Conservation (phyloP, 1,140 invertebrate genomes). For the Drosophila malerkotliana region DNA sequence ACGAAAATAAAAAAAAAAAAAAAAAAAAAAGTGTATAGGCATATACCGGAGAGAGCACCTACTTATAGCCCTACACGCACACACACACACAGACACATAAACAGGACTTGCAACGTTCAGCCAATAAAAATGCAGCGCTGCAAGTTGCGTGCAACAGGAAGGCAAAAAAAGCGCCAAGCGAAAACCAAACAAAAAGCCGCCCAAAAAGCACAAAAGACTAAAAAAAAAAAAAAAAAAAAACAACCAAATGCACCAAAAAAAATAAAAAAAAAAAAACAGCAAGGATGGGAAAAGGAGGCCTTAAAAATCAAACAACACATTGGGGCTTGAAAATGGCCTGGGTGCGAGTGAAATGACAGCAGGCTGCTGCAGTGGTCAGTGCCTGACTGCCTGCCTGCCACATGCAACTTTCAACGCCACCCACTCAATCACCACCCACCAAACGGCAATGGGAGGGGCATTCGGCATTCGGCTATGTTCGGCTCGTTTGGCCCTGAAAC, state of each 20-base stretch:
- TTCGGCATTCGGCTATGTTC: conserved; percentile 11
- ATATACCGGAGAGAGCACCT: conserved; percentile 56
- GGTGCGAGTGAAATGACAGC: conserved; percentile 81
- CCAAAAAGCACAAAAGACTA: conserved; percentile 60
- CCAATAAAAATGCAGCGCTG: conserved; percentile 83
- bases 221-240: conserved; percentile 50
- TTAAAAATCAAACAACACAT: conserved; percentile 65
- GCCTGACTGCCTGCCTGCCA: background rate
- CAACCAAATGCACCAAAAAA: conserved; percentile 12
- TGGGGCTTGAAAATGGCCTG: conserved; percentile 48
- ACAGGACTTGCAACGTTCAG: conserved; percentile 37
- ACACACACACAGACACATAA: conserved; percentile 26
- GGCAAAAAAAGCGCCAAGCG: conserved; percentile 40
- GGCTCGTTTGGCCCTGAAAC: conserved; percentile 51
- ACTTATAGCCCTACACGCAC: conserved; percentile 63
- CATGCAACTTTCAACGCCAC: conserved; percentile 3
- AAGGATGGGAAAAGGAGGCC: background rate
- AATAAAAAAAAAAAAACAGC: background rate
- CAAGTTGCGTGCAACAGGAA: conserved; percentile 75
- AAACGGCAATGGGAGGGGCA: conserved; percentile 7
- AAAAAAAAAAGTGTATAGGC: conserved; percentile 19
- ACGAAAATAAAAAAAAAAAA: conserved; percentile 25
- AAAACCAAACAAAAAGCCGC: conserved; percentile 69
- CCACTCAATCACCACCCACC: conserved; percentile 5
- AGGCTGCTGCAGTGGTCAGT: conserved; percentile 44